Evolutionary conservation across 2,797 vertebrate species (phyloP), one percentile per base, ranked within the genome.

Genomic region (Squalus acanthias): DNA sequence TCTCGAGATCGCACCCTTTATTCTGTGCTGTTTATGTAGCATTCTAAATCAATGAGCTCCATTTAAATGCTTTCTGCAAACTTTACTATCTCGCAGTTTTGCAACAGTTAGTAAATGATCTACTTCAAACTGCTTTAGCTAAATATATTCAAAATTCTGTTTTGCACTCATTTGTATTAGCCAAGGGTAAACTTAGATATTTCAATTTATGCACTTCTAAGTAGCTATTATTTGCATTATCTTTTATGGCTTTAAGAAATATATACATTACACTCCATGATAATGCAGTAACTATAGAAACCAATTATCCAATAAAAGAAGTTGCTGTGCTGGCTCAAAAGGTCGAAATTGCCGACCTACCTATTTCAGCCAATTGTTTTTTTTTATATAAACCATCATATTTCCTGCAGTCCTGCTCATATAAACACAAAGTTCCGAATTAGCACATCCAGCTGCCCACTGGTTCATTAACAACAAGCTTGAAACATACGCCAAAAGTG

Each of bases 31-130:
- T 20, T 95, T 29, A 76, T 33, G 26, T n/a, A 76, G 70, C 29
- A 20, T 57, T 95, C 53, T 60, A 95, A 95, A 76, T 76, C 94
- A 95, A 95, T 76, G 70, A 74, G 50, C 46, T 74, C 94, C 57
- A 95, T 95, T 95, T 72, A 70, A 95, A 70, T 70, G 65, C 65
- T 70, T 70, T 50, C 46, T 7, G 24, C 70, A 95, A 95, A 95
- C 13, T 33, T 95, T 95, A 53, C 67, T 95, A 95, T 57, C 46
- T 74, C 2, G 17, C 65, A 50, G 69, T 95, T 74, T 74, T 95
- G 46, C 94, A 95, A 95, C 5, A 50, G 22, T 17, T 50, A 15
- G 69, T 74, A 50, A 95, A 57, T 95, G 67, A 95, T 72, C 93
- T 72, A 95, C 70, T 74, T 95, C 70, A n/a, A 57, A 70, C 7